Conservation (phyloP, 2,888 invertebrate species). For the Lacanobia wlatinum region DNA sequence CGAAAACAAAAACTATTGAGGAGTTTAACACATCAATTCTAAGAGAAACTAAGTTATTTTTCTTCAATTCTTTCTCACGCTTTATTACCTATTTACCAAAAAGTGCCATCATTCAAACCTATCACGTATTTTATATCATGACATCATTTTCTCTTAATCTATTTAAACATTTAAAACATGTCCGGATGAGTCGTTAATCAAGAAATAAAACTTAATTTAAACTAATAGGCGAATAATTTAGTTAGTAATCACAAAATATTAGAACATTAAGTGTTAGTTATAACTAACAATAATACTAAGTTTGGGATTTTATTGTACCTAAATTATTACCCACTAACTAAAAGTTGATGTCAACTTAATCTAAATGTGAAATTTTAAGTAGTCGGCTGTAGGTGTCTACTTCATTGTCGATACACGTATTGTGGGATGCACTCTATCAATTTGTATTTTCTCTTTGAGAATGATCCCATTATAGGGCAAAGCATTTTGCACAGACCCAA, state of each 20-base stretch:
- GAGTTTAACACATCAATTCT: too few species aligned
- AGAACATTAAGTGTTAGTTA: constrained; percentile 39
- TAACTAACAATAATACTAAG: constrained; percentile 23
- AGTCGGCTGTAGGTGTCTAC: too few species aligned
- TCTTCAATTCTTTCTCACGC: neutral
- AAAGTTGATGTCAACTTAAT: constrained; percentile 2
- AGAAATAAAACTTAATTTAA: constrained; percentile 51
- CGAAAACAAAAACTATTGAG: neutral
- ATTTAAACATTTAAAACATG: constrained; percentile 36
- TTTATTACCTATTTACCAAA: constrained; percentile 2
- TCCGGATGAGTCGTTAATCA: constrained; percentile 38
- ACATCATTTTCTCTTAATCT: constrained; percentile 50
- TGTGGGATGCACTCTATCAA: too few species aligned
- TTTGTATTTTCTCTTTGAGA: too few species aligned
- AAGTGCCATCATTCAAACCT: constrained; percentile 4
- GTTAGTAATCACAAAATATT: constrained; percentile 49
- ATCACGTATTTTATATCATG: constrained; percentile 18
- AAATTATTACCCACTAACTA: neutral
- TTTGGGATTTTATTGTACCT: constrained; percentile 14
- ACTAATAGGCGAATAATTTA: constrained; percentile 57
- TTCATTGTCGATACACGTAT: too few species aligned
- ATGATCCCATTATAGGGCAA: too few species aligned
- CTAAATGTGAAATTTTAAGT: constrained; percentile 8
- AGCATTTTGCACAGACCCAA: too few species aligned
- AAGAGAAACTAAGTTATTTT: neutral